These are phyloP conservation scores for Drosophila truncata DNA, from an alignment of 1,140 invertebrate genomes.

Conservation along the genomic window DNA sequence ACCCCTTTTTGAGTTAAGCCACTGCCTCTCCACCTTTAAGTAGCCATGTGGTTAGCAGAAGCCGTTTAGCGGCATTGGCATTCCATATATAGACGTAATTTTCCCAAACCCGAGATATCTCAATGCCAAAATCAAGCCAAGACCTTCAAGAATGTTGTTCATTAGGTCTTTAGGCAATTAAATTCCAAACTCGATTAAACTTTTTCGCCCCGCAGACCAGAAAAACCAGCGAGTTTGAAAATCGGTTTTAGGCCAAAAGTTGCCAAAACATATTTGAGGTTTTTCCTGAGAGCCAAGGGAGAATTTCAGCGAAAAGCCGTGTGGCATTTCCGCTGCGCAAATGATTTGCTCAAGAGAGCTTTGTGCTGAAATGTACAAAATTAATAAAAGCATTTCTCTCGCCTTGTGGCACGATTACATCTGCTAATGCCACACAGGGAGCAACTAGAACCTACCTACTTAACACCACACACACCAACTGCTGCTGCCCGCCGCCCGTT, in stretches of 20 bases:
- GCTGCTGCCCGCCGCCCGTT: not conserved
- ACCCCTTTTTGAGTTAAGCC: not conserved
- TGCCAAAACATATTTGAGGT: slow-evolving; percentile 42
- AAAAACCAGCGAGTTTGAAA: not conserved
- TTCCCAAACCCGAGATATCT: slow-evolving; percentile 3
- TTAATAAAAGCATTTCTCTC: slow-evolving; percentile 73
- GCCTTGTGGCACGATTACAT: slow-evolving; percentile 66
- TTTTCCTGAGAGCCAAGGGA: slow-evolving; percentile 1
- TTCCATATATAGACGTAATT: slow-evolving; percentile 1
- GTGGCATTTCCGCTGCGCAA: slow-evolving; percentile 42
- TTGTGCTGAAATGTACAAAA: slow-evolving; percentile 65
- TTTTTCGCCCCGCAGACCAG: slow-evolving; percentile 19
- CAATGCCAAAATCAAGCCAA: slow-evolving; percentile 9
- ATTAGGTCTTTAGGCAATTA: slow-evolving; percentile 49
- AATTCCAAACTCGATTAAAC: slow-evolving; percentile 47
- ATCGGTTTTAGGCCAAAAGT: slow-evolving; percentile 9
- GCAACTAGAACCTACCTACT: slow-evolving; percentile 56
- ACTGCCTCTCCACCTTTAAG: slow-evolving; percentile 1
- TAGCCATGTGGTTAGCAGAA: slow-evolving; percentile 2
- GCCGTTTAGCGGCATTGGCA: slow-evolving; percentile 8
- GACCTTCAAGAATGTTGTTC: slow-evolving; percentile 27
- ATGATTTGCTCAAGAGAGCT: slow-evolving; percentile 46
- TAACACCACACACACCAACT: slow-evolving; percentile 33
- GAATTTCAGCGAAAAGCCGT: not conserved
- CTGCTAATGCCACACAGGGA: slow-evolving; percentile 40